Evolutionary conservation across 2,888 invertebrate species (phyloP), one percentile per base, ranked within the genome.

Genomic region (Ryuthela nishihirai): DNA sequence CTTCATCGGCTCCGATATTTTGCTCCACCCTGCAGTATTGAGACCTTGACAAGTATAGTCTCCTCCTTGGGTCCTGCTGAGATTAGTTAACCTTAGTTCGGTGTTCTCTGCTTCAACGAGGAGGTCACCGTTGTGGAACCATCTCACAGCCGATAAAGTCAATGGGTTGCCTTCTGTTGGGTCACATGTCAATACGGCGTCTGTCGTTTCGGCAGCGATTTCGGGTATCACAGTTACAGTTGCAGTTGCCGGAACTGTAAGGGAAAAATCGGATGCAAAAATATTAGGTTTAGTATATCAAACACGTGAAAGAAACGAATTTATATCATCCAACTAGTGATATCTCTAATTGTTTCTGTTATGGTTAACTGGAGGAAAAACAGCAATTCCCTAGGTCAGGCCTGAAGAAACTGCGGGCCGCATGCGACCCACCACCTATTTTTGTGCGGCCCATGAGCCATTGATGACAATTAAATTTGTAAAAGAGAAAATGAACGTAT

Each of bases 41-140:
- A 83, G 84, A 17, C 93, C 94, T 70, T 85, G 84, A 73, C 95
- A 95, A 1, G 92, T 88, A 76, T 93, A 95, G 77, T 93, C 93
- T 21, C 93, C 94, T 69, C 92, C 88, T 75, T 93, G 92, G 50
- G 84, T 84, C 71, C 90, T 84, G 3, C 85, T 86, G 15, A 93
- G 88, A 66, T 85, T 85, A 69, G 88, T 87, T 24, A 93, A 80
- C 25, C 89, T 79, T 69, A 93, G 78, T 77, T 88, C 85, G 67
- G 87, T 89, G 69, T 89, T 88, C 9, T 42, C 48, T 10, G 15
- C 38, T 20, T 59, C 59, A 0, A 35, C 29, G 15, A 65, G 43
- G 4, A 47, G 48, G 61, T 86, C 84, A 1, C 85, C 87, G 69
- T 89, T 87, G 67, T 90, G 79, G 73, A 84, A 90, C 93, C 93